Base-by-base conservation (phyloP, 2,113 vertebrate species). In the Cranoglanis bouderius region DNA sequence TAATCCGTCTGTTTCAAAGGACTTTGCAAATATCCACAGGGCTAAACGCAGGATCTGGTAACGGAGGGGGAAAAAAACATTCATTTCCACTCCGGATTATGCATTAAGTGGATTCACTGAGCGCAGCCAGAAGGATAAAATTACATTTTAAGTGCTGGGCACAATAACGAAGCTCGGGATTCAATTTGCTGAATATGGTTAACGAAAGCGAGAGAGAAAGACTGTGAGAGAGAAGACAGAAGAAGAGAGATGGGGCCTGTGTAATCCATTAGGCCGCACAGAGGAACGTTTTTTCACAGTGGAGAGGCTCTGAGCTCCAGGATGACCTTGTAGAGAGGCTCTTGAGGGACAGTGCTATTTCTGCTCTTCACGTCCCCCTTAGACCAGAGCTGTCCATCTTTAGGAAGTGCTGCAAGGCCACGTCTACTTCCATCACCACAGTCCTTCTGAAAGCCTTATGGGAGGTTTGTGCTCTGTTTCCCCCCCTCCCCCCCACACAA, bases 41-140 rank as follows among this genome's bases (percentile, higher is more conserved):
- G 53, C 57, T 65, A 46, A 29, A 29, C 43, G 78, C 4, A 14
- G 26, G 55, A 65, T 84, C 40, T 85, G 59, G 35, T 86, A 81
- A 89, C 1, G 46, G 2, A 53, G n/a, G 14, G 24, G 9, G 6
- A 19, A 61, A 75, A 88, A 81, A 67, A 38, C 21, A 57, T 46
- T 85, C 35, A 85, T 85, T 87, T 91, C 94, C 93, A 93, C 78
- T 88, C 91, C 46, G 49, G 90, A 94, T 93, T 94, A 91, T 93
- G 94, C 92, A 93, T 93, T 94, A 95, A 95, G 92, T 92, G 91
- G 93, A 96, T 95, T 94, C 94, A 93, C 93, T 94, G 91, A 91
- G 87, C 89, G 88, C 10, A 88, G 91, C 90, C 88, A 87, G 57
- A 92, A 85, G 91, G 92, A 89, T 92, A 90, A 93, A 91, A 94